Base-by-base conservation (phyloP, 1,140 invertebrate species). In the Bombus sylvicola region DNA sequence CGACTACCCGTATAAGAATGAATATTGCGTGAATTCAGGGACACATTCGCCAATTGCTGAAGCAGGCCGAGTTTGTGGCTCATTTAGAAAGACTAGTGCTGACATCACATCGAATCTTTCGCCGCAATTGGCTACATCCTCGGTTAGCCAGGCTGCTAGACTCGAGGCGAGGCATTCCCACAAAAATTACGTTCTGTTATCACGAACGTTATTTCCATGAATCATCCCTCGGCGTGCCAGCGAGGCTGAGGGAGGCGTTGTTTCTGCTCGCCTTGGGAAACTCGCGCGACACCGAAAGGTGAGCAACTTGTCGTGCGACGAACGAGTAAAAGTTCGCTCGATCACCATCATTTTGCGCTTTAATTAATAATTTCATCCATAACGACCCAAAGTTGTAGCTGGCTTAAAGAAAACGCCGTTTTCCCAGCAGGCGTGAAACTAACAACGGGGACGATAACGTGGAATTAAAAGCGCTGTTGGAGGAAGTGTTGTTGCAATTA, bases 41-140 rank as follows among this genome's bases (percentile, higher is more conserved):
- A 8, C 92, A 93, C 59, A 89, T 94, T 79, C 93, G 93, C 81
- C 88, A 93, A 69, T 88, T 95, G 12, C 86, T 94, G 74, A 95
- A 95, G 86, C 94, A 95, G 82, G 93, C 94, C 0, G 94, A 95
- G 68, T 94, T 95, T 76, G 90, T 95, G 22, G 92, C 93, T 39
- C 93, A 95, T 69, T 89, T 95, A 82, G 95, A 95, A 72, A 86
- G 86, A 22, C 47, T 53, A 53, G 47, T 53, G 22, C 37, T 94
- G 18, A 89, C 81, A 37, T 91, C 90, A 75, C 87, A 91, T 68
- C 62, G 78, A 87, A 85, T 92, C 59, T 92, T 92, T 53, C 83
- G 81, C 15, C 73, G 81, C 62, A 86, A 88, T 57, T 91, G 81
- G 69, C 41, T 91, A 64, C 89, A 87, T 84, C 80, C 82, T 69